Base-by-base conservation (phyloP, 1,140 invertebrate genomes). In the Neodiprion fabricii region DNA sequence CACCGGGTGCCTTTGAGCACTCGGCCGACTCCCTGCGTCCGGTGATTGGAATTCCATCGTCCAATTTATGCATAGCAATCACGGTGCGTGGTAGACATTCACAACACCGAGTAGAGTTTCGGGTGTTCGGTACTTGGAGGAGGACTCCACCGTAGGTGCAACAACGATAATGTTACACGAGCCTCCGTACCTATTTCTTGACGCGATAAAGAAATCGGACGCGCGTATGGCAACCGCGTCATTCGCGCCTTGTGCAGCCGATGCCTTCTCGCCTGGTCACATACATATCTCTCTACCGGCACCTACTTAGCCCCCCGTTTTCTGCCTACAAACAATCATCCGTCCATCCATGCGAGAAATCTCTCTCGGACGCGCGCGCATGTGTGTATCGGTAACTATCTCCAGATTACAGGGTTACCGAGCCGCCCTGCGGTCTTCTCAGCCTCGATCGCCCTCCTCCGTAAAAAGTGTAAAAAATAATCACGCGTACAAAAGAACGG, bases 341-440 rank as follows among this genome's bases (percentile, higher is more conserved):
- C 21, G 10, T 49, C 53, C 28, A n/a, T 12, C 17, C 48, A 70
- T 12, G 9, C 70, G n/a, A 71, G 70, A 71, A 71, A 71, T 71
- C 49, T 61, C 76, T 48, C 48, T 50, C 23, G 67, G 3, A 17
- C 23, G 17, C 11, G 17, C 11, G 67, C 9, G 40, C 23, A 17
- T 69, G 40, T 69, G 70, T 66, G 71, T 74, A 48, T 28, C n/a
- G 49, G 65, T 23, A 74, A 68, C 71, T 70, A 71, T 75, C 74
- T 9, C 74, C 75, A 79, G 79, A 82, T 82, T 82, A 82, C 80
- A 81, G 80, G 79, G 78, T 79, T 77, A 53, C 67, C 72, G 75
- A 23, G 79, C 81, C 81, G 81, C 53, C 53, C 53, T 40, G 28
- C 28, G 28, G 28, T 40, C 28, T 40, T 40, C 28, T 40, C 28